Evolutionary conservation across 2,888 invertebrate species (phyloP).

Genomic region (Hydrotaea cyrtoneurina): DNA sequence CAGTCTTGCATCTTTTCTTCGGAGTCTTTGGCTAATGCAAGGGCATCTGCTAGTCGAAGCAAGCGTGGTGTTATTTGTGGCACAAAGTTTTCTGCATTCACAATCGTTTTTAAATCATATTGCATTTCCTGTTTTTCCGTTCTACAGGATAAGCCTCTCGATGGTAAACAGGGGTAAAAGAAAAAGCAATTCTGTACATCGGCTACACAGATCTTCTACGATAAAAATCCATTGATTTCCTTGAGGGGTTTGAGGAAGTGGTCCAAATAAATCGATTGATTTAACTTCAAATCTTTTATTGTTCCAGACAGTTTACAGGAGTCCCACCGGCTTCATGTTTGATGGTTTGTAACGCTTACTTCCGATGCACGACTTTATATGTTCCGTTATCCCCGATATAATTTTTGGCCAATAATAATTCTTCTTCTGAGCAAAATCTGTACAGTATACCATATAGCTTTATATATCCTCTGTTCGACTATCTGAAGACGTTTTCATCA

Average conservation of each 20-base stretch:
- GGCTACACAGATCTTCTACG: constrained; percentile 70
- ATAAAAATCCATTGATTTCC: constrained; percentile 47
- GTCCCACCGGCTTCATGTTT: constrained; percentile 38
- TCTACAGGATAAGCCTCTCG: constrained; percentile 75
- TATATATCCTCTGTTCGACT: constrained; percentile 59
- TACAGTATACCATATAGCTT: constrained; percentile 53
- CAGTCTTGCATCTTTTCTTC: constrained; percentile 71
- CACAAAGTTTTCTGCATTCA: constrained; percentile 66
- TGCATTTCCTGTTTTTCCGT: constrained; percentile 69
- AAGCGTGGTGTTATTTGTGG: constrained; percentile 44
- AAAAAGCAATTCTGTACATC: constrained; percentile 36
- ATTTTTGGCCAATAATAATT: constrained; percentile 61
- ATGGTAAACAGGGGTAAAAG: constrained; percentile 73
- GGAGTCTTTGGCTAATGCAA: constrained; percentile 32
- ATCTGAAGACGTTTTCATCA: constrained; percentile 45
- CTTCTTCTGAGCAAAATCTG: constrained; percentile 35
- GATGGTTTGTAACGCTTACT: constrained; percentile 40
- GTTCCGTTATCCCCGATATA: constrained; percentile 34
- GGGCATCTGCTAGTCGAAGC: constrained; percentile 11
- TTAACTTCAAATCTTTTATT: constrained; percentile 39
- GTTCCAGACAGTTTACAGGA: constrained; percentile 42
- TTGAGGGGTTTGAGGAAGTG: constrained; percentile 15
- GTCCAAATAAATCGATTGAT: constrained; percentile 28
- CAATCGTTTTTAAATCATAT: constrained; percentile 69
- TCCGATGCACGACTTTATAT: constrained; percentile 40